Conservation (phyloP, 2,888 invertebrate species). For the Phalangium opilio region DNA sequence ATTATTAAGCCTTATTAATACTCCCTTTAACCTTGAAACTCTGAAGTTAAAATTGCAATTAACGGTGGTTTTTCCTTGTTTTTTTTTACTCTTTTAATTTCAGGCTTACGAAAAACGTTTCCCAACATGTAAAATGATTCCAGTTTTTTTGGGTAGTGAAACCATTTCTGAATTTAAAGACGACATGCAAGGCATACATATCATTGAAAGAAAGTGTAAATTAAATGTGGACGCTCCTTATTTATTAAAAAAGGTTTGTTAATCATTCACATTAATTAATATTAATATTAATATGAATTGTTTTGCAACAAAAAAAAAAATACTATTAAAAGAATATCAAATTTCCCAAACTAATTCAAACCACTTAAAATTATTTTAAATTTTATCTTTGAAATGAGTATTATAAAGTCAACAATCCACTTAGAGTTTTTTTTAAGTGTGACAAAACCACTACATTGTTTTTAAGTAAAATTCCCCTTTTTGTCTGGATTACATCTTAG, state of each 20-base stretch:
- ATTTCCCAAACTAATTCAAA: no score
- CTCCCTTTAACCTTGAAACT: background rate
- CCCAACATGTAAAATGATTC: slow-evolving; percentile 84
- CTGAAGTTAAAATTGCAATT: background rate
- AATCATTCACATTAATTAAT: slow-evolving; percentile 1
- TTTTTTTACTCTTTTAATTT: slow-evolving; percentile 25
- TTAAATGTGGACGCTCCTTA: slow-evolving; percentile 87
- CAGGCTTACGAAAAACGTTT: slow-evolving; percentile 89
- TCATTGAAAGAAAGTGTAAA: slow-evolving; percentile 70
- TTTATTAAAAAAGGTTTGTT: slow-evolving; percentile 66
- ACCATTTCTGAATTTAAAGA: slow-evolving; percentile 59
- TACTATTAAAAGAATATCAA: background rate
- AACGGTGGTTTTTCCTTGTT: slow-evolving; percentile 6
- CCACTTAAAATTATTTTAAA: no score
- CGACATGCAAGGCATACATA: slow-evolving; percentile 57
- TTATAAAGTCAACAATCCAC: no score
- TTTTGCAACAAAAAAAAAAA: background rate
- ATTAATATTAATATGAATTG: background rate
- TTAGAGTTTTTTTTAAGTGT: no score
- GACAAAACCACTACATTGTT: no score
- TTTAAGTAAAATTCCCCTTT: no score
- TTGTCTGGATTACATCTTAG: no score
- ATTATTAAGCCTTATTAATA: no score
- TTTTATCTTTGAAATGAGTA: no score
- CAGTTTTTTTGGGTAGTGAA: slow-evolving; percentile 77